Conservation (phyloP, 2,888 invertebrate species). For the Phanerotoma sp. region DNA sequence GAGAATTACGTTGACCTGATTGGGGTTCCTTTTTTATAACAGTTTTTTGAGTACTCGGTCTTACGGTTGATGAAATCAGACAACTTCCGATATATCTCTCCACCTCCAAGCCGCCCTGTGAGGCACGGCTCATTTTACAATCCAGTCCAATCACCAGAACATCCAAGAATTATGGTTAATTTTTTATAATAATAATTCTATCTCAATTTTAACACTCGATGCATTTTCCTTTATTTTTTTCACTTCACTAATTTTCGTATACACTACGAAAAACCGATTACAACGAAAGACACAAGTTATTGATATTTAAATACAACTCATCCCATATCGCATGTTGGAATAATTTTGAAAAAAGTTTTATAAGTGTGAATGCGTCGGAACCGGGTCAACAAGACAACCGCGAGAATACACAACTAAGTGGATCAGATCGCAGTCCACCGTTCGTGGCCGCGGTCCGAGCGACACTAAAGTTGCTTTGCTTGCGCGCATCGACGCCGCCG, state of each 20-base stretch:
- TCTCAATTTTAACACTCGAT: not conserved
- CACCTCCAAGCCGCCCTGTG: slow-evolving; percentile 63
- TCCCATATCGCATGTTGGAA: not conserved
- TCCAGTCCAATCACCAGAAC: slow-evolving; percentile 54
- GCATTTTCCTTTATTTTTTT: no score
- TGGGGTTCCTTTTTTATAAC: slow-evolving; percentile 30
- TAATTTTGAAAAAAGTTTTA: not conserved
- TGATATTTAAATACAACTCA: not conserved
- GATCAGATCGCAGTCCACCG: slow-evolving; percentile 34
- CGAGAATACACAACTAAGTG: slow-evolving; percentile 5
- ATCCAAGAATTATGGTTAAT: not conserved
- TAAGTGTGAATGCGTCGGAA: slow-evolving; percentile 6
- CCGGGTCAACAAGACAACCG: slow-evolving; percentile 19
- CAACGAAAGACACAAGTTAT: not conserved
- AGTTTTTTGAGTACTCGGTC: slow-evolving; percentile 32
- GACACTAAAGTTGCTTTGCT: slow-evolving; percentile 49
- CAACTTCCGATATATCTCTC: slow-evolving; percentile 68
- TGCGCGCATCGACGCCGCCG: slow-evolving; percentile 48
- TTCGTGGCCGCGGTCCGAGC: slow-evolving; percentile 50
- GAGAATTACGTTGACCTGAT: slow-evolving; percentile 24
- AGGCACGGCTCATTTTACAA: slow-evolving; percentile 74
- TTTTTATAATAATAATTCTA: not conserved
- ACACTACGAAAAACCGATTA: not conserved
- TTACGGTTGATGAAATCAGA: slow-evolving; percentile 60
- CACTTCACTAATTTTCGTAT: not conserved